phyloP scores from a whole-genome alignment of 1,140 invertebrate genomes.

The Pseudoatta argentina region DNA sequence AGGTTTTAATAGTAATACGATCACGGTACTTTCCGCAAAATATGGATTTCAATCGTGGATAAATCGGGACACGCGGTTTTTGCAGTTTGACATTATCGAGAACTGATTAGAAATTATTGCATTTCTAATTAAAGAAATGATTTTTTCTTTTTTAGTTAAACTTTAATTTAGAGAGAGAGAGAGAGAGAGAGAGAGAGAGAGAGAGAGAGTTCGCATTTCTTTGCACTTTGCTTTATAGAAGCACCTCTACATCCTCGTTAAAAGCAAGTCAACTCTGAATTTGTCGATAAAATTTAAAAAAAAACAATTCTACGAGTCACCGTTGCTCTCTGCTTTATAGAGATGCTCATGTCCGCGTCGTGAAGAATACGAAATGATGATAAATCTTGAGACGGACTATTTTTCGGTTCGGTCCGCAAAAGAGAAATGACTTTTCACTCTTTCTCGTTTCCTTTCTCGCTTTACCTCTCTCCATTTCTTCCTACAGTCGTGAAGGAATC shows the following conservation, averaged over 20 bases:
- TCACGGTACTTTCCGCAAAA: constrained; percentile 30
- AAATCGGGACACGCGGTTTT: not conserved
- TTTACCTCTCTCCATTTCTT: not conserved
- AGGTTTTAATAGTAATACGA: constrained; percentile 55
- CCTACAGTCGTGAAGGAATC: constrained; percentile 40
- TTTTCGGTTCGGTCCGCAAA: not conserved
- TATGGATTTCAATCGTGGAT: not conserved
- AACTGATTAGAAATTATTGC: not conserved
- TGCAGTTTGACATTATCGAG: not conserved
- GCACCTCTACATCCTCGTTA: not conserved
- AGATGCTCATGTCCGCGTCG: not conserved
- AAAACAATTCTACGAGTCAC: not conserved
- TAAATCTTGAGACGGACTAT: constrained; percentile 9
- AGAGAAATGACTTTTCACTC: not conserved
- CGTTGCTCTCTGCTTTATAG: not conserved
- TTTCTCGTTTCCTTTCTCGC: not conserved
- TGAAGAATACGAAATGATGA: constrained; percentile 28
- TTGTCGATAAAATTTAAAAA: constrained; percentile 13
- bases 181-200: too few species aligned
- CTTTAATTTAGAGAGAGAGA: too few species aligned
- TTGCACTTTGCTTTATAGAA: constrained; percentile 50
- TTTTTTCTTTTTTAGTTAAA: not conserved
- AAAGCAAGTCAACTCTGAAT: not conserved
- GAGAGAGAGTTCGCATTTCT: not conserved
- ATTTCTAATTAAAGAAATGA: not conserved